phyloP scores from a whole-genome alignment of 1,140 invertebrate species.

The Reticulitermes speratus region DNA sequence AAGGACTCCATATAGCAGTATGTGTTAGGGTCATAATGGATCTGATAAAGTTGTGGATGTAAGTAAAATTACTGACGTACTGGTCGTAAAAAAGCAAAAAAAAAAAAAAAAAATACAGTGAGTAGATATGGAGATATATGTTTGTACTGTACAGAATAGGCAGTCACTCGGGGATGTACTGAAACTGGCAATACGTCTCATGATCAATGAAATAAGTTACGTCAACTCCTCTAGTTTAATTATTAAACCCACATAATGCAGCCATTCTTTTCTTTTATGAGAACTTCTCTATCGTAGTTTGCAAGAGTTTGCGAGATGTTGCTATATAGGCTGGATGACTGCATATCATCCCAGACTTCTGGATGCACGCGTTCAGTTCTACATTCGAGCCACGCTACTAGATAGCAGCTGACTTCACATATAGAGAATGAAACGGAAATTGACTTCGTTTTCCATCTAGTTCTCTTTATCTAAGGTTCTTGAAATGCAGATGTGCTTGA shows the following conservation, averaged over 20 bases:
- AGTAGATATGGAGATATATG: no score
- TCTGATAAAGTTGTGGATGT: no score
- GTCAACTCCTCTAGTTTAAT: not conserved
- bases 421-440: conserved; percentile 3
- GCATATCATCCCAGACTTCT: not conserved
- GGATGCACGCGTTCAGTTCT: not conserved
- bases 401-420: not conserved
- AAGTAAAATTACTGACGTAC: no score
- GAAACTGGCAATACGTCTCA: no score
- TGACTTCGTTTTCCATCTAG: conserved; percentile 1
- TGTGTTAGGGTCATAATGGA: no score
- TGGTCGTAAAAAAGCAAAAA: no score
- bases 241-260: not conserved
- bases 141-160: no score
- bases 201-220: not conserved
- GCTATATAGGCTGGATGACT: conserved; percentile 1
- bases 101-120: no score
- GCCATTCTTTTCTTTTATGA: not conserved
- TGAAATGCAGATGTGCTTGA: not conserved
- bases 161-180: no score
- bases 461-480: not conserved
- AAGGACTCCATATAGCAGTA: no score
- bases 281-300: not conserved
- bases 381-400: not conserved
- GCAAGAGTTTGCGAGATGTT: not conserved